Evolutionary conservation across 1,140 invertebrate species (phyloP), one percentile per base, ranked within the genome.

Genomic region (Drosophila auraria): DNA sequence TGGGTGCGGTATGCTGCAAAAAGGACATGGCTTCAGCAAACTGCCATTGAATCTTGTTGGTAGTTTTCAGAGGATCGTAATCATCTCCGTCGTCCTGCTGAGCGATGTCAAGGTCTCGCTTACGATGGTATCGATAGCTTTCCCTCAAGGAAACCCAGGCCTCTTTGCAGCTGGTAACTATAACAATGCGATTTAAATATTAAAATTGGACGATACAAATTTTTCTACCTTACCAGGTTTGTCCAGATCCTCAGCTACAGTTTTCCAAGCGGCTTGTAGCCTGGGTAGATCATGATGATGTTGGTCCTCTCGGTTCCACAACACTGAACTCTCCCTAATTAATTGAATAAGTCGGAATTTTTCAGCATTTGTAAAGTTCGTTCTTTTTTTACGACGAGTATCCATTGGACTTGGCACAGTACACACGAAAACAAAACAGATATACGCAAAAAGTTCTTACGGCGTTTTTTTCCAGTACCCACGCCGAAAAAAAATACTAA

Each of bases 21-120:
- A 56, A 56, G 20, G 54, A 56, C 54, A 56, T 56, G 8, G 33
- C 54, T 40, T 56, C 54, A 38, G 36, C 54, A 20, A 56, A 56
- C 14, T 1, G 9, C 54, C 54, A 56, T 3, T 56, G 14, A 4
- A 40, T 56, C 7, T n/a, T 38, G 11, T 23, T 56, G 8, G 12
- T 25, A 15, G 36, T 7, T 14, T 38, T 7, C 33, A 56, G 54
- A 2, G 54, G 54, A 40, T 56, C 54, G 20, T 40, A 56, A 23
- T 56, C 20, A 8, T 38, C 54, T 23, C 20, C 54, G 2, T 56
- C 20, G 8, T 15, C 14, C 20, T 56, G 17, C 53, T 40, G 53
- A 56, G 33, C 8, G 2, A 23, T 23, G 7, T 17, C 54, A 6
- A 7, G 23, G 14, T 56, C 36, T 8, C 54, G 54, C 36, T 11